Evolutionary conservation across 2,888 invertebrate genomes (phyloP).

Genomic region (Empis livida): DNA sequence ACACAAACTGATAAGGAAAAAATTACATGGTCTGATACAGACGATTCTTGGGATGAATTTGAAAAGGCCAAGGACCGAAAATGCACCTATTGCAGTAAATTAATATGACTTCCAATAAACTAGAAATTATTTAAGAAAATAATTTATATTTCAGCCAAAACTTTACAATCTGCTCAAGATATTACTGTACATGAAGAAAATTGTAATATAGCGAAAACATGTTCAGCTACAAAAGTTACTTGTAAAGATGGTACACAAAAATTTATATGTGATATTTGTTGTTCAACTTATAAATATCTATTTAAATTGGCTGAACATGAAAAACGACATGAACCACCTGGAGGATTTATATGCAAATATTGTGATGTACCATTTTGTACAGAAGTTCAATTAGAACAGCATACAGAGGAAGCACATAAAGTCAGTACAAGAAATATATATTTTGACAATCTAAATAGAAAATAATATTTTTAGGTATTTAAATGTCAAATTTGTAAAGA

Average conservation of each 20-base stretch:
- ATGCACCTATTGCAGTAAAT: too few species aligned
- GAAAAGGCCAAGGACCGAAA: too few species aligned
- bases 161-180: too few species aligned
- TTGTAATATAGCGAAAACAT: neutral
- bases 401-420: conserved; percentile 21
- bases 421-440: conserved; percentile 21
- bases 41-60: too few species aligned
- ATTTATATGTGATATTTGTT: neutral
- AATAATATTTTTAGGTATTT: conserved; percentile 1
- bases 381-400: conserved; percentile 25
- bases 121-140: too few species aligned
- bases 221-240: neutral
- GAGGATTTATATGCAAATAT: conserved; percentile 31
- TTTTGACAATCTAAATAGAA: too few species aligned
- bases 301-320: conserved; percentile 20
- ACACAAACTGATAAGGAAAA: too few species aligned
- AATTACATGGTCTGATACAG: too few species aligned
- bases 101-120: too few species aligned
- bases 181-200: neutral
- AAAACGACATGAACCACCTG: conserved; percentile 32
- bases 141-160: too few species aligned
- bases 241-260: neutral
- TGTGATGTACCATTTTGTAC: conserved; percentile 28
- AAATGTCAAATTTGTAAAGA: conserved; percentile 31
- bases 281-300: neutral